phyloP scores from a whole-genome alignment of 2,113 vertebrate species.

The Microtus ochrogaster region DNA sequence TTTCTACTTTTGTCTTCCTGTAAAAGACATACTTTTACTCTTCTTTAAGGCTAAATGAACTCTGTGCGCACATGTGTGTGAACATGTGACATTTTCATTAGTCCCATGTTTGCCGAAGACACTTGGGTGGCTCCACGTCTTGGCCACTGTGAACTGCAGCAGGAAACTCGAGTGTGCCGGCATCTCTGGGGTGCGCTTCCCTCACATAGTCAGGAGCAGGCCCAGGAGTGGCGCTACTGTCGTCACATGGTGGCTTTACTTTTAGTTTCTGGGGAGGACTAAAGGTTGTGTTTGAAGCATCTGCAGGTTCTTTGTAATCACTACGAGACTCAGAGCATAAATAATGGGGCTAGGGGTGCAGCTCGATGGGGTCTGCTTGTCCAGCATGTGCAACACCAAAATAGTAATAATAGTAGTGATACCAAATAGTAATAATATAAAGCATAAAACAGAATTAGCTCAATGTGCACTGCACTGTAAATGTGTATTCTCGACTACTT shows the following conservation, averaged over 20 bases:
- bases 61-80: not conserved
- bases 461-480: not conserved
- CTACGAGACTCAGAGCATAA: slow-evolving; percentile 31
- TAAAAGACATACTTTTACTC: not conserved
- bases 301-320: not conserved
- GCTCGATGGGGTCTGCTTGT: not conserved
- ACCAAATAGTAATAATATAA: not conserved
- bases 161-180: not conserved
- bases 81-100: not conserved
- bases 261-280: not conserved
- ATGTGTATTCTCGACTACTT: slow-evolving; percentile 19
- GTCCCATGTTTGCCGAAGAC: not conserved
- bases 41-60: not conserved
- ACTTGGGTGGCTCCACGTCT: not conserved
- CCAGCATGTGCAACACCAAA: not conserved
- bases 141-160: not conserved
- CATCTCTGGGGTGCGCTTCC: not conserved
- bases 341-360: not conserved
- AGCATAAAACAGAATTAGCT: not conserved
- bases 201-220: not conserved
- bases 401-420: no score
- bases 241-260: not conserved
- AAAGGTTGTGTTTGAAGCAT: slow-evolving; percentile 4
- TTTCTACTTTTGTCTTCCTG: not conserved
- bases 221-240: not conserved